Evolutionary conservation across 1,140 invertebrate species (phyloP).

Genomic region (Maconellicoccus hirsutus): DNA sequence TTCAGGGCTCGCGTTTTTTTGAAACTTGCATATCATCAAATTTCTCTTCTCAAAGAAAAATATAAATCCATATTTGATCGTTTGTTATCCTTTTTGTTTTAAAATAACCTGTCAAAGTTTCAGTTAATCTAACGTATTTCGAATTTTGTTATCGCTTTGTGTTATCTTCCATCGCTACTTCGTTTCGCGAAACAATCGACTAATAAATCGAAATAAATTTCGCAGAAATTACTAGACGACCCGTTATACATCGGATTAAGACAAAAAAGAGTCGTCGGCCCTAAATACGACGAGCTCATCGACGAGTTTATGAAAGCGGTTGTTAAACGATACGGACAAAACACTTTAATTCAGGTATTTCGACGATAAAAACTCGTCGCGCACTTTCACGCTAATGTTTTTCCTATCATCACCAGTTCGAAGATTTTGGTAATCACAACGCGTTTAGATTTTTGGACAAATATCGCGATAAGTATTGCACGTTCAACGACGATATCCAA

Average conservation of each 20-base stretch:
- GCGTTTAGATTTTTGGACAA: slow-evolving; percentile 82
- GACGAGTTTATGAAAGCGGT: slow-evolving; percentile 98
- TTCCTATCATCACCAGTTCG: slow-evolving; percentile 50
- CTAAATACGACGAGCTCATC: slow-evolving; percentile 86
- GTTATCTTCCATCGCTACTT: too few species aligned
- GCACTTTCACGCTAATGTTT: too few species aligned
- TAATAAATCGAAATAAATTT: not conserved
- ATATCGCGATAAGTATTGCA: slow-evolving; percentile 77
- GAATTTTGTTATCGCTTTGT: too few species aligned
- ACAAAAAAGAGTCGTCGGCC: slow-evolving; percentile 71
- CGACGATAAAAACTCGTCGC: too few species aligned
- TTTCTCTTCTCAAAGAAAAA: too few species aligned
- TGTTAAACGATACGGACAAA: slow-evolving; percentile 79
- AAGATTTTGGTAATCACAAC: slow-evolving; percentile 92
- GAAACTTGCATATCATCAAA: too few species aligned
- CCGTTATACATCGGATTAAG: slow-evolving; percentile 89
- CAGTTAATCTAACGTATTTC: too few species aligned
- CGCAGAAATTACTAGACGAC: slow-evolving; percentile 71
- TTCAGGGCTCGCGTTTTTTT: too few species aligned
- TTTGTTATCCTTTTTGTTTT: too few species aligned
- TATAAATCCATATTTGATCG: too few species aligned
- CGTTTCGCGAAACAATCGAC: too few species aligned
- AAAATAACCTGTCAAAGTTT: too few species aligned
- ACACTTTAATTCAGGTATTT: slow-evolving; percentile 59
- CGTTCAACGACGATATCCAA: slow-evolving; percentile 96